A percentile compares a stretch with the other conserved stretches of the same genome.
Evolutionary conservation across 2,113 vertebrate species (phyloP).

Genomic region (Podocnemis expansa): DNA sequence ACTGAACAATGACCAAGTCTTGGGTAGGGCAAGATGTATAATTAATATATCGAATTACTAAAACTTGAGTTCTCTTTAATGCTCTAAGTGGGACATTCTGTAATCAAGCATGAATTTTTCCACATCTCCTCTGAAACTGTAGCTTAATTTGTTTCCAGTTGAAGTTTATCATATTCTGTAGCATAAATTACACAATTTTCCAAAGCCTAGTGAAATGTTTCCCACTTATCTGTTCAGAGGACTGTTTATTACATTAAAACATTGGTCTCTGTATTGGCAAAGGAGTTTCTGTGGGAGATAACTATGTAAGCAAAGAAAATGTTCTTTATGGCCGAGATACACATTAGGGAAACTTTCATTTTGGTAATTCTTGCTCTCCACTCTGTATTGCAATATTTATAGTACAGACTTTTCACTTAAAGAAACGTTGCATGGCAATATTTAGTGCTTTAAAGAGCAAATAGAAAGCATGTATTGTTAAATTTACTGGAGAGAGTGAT

Average conservation of each 20-base stretch:
- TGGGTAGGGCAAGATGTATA: not conserved
- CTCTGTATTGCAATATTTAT: not conserved
- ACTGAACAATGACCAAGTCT: not conserved
- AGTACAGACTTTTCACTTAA: not conserved
- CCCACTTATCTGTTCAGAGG: not conserved
- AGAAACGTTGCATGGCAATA: not conserved
- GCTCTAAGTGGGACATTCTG: too few relatives aligned
- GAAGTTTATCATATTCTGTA: not conserved
- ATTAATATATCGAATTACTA: too few relatives aligned
- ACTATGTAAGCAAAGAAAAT: not conserved
- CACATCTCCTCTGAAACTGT: not conserved
- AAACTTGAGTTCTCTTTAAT: too few relatives aligned
- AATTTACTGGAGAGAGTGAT: not conserved
- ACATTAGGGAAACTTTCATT: not conserved
- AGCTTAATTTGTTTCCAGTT: not conserved
- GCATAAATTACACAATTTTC: not conserved
- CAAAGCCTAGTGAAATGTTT: not conserved
- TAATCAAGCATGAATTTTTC: not conserved
- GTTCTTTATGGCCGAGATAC: not conserved
- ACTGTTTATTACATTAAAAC: not conserved
- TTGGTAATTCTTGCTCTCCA: not conserved
- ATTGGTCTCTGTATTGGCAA: not conserved
- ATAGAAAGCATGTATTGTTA: not conserved
- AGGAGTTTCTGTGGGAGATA: not conserved
- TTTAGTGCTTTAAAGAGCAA: not conserved